Evolutionary conservation across 1,140 invertebrate genomes (phyloP), one percentile per base, ranked within the genome.

Genomic region (Papilio aristodemus): DNA sequence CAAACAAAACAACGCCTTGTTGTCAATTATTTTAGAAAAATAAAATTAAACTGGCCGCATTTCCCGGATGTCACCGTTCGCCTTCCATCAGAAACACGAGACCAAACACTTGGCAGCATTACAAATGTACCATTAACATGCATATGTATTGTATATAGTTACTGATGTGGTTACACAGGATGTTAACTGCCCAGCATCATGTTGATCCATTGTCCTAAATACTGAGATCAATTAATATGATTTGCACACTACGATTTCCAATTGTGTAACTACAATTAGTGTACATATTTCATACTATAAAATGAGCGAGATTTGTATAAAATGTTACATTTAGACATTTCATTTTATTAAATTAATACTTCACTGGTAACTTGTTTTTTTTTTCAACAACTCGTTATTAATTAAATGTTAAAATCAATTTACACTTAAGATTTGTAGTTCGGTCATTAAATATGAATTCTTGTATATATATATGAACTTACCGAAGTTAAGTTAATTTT

Each of bases 61-160:
- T 39, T 19, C 1, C 59, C 36, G 59, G 27, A 62, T 7, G 36
- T 38, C 17, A n/a, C 32, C 59, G 9, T 38, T 39, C 32, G 17
- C 32, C 32, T 62, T 17, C 59, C 36, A 13, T 62, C 36, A 62
- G 9, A 8, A 36, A 22, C 41, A 43, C 41, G 46, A 62, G 36
- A 62, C 36, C 59, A 62, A 59, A 39, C 59, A 62, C 36, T 62
- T 62, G 59, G 59, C 59, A 62, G 9, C 7, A 13, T 32, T 14
- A 62, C 59, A 62, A 62, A 19, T 11, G 19, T 54, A 54, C 46
- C 46, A 54, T 54, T 54, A 54, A 25, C 46, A 54, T 10, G 46
- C 46, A 54, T 9, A 54, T 22, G 19, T 10, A 5, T 22, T 54
- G 17, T 46, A 19, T 54, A 50, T 54, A 11, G 46, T 54, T 54